Evolutionary conservation across 2,113 vertebrate genomes (phyloP), one percentile per base, ranked within the genome.

Genomic region (Oncorhynchus gorbuscha): DNA sequence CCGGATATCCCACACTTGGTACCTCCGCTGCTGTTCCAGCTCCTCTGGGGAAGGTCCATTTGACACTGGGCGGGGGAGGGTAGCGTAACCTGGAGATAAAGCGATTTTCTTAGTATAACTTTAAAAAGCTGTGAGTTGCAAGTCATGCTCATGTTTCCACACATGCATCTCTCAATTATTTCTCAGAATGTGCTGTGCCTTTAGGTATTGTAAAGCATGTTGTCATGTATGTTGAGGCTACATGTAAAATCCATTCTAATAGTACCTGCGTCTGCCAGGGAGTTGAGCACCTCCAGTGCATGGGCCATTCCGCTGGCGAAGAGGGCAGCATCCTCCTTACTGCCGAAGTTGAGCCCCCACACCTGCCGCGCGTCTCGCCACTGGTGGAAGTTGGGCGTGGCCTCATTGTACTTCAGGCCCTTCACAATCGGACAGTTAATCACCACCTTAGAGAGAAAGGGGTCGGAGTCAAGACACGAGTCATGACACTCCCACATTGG

Each of bases 311-410:
- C 93, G 0, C 79, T 87, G 1, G 96, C 96, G 7, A 98, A 97
- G 49, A 95, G 89, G 0, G 87, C 3, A 0, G 96, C 96, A 0
- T 98, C 96, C 55, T 96, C 96, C 74, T 96, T 97, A 90, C 93
- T 96, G 79, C 95, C 89, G 1, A 97, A 98, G 91, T 97, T 98
- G 78, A 98, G 94, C 18, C 96, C 96, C 96, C 96, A 98, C 64
- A 98, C 96, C 86, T 97, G 96, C 5, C 96, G 93, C 20, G 95
- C 93, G 0, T 97, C 96, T 0, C 96, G 88, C 96, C 96, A 98
- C 90, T 98, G 96, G 83, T 98, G 96, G 84, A 98, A 98, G 80
- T 93, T 97, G 67, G 95, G 91, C 0, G 96, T 98, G 76, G 96
- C 96, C 87, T 97, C 96, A 87, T 97, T 97, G 78, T 98, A 98